Conservation (phyloP, 2,797 vertebrate genomes). For the Oophaga sylvatica region DNA sequence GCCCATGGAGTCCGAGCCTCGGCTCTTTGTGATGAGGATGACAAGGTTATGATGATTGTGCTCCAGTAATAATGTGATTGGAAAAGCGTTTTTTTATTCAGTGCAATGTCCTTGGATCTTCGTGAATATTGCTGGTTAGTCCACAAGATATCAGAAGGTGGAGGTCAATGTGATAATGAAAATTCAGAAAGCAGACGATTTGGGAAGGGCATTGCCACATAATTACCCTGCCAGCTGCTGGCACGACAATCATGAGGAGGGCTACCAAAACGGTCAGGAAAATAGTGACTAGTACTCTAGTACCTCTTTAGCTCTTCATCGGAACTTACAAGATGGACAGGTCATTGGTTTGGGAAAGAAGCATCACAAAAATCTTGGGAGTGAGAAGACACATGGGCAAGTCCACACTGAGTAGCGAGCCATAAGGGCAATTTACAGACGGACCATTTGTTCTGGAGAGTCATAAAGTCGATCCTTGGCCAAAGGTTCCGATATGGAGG, state of each 20-base stretch:
- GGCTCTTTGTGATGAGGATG: neutral
- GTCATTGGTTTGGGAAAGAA: neutral
- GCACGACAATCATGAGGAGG: neutral
- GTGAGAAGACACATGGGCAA: too few species aligned
- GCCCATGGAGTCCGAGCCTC: neutral
- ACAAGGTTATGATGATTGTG: neutral
- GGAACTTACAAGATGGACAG: neutral
- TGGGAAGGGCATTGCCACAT: neutral
- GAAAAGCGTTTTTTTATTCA: neutral
- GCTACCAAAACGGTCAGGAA: neutral
- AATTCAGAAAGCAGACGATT: neutral
- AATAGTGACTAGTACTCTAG: neutral
- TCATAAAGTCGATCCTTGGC: too few species aligned
- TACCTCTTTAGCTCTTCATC: neutral
- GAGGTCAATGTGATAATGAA: neutral
- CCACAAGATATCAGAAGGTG: neutral
- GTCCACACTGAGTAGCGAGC: too few species aligned
- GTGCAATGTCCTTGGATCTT: neutral
- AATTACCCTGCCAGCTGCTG: neutral
- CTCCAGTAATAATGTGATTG: neutral
- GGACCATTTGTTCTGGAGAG: too few species aligned
- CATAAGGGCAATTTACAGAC: too few species aligned
- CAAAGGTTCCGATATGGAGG: too few species aligned
- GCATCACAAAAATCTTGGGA: too few species aligned
- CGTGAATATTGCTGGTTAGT: neutral